Evolutionary conservation across 2,888 invertebrate genomes (phyloP).

Genomic region (Orthosia incerta): DNA sequence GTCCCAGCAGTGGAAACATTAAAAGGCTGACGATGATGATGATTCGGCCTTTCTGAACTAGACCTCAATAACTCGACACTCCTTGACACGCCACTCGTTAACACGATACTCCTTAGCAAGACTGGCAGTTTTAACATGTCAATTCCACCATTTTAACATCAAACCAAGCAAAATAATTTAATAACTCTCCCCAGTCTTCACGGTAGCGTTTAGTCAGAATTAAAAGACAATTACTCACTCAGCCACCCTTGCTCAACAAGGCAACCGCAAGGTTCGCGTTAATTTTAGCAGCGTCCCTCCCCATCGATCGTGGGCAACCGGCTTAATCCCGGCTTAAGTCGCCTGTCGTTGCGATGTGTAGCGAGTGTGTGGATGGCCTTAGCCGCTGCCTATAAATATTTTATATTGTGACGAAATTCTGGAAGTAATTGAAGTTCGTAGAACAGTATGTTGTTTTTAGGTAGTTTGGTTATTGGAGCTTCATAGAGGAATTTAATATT

Average conservation of each 20-base stretch:
- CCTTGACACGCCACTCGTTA: too few species aligned
- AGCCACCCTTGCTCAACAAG: constrained; percentile 54
- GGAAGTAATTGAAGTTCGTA: constrained; percentile 20
- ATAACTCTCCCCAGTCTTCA: constrained; percentile 35
- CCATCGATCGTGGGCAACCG: constrained; percentile 60
- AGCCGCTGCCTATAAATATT: constrained; percentile 45
- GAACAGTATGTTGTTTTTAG: constrained; percentile 20
- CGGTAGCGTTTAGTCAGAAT: constrained; percentile 46
- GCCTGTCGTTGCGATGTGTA: constrained; percentile 40
- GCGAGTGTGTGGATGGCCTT: constrained; percentile 42
- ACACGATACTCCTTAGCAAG: too few species aligned
- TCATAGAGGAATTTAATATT: not conserved
- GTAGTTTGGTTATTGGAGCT: not conserved
- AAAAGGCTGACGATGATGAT: too few species aligned
- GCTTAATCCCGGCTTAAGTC: constrained; percentile 60
- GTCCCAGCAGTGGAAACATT: too few species aligned
- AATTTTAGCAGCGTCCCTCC: constrained; percentile 58
- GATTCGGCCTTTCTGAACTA: too few species aligned
- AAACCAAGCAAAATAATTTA: constrained; percentile 36
- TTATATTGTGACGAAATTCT: constrained; percentile 39
- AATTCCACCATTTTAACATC: not conserved
- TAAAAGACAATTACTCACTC: constrained; percentile 59
- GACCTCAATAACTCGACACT: too few species aligned
- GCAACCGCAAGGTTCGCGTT: constrained; percentile 61
- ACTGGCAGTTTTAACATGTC: not conserved